Conservation (phyloP, 2,113 vertebrate genomes). For the Hemichromis elongatus region DNA sequence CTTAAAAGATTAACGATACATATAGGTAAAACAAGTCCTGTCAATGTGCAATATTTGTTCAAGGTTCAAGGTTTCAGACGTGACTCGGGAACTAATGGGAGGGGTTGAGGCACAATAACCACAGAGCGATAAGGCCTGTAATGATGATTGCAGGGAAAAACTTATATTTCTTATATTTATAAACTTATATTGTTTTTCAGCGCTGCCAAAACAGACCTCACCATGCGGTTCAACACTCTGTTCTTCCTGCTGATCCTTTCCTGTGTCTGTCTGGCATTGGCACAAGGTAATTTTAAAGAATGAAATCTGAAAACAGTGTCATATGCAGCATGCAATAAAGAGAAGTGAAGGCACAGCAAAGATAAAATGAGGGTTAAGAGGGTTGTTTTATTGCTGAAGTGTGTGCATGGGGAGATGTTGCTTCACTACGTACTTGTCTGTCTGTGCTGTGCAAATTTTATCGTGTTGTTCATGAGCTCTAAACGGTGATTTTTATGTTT, state of each 20-base stretch:
- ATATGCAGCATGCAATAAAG: neutral
- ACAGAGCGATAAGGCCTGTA: constrained; percentile 3
- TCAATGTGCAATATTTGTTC: neutral
- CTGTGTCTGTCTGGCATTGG: constrained; percentile 39
- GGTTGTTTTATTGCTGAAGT: neutral
- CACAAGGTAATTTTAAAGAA: constrained; percentile 59
- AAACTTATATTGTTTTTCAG: neutral
- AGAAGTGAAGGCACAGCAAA: neutral
- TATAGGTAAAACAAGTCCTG: neutral
- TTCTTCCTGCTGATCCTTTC: constrained; percentile 43
- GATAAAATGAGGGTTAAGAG: neutral
- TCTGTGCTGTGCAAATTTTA: neutral
- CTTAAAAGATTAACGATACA: neutral
- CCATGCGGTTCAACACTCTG: constrained; percentile 58
- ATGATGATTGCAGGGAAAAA: neutral
- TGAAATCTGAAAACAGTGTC: neutral
- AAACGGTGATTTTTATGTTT: neutral
- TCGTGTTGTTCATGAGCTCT: neutral
- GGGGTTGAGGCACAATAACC: neutral
- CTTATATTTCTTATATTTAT: neutral
- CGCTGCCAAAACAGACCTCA: neutral
- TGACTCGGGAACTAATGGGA: neutral
- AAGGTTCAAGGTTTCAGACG: constrained; percentile 14
- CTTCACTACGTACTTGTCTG: neutral
- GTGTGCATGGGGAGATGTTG: neutral